These are phyloP conservation scores for Listronotus oregonensis DNA, from an alignment of 1,140 invertebrate species.

Conservation along the genomic window DNA sequence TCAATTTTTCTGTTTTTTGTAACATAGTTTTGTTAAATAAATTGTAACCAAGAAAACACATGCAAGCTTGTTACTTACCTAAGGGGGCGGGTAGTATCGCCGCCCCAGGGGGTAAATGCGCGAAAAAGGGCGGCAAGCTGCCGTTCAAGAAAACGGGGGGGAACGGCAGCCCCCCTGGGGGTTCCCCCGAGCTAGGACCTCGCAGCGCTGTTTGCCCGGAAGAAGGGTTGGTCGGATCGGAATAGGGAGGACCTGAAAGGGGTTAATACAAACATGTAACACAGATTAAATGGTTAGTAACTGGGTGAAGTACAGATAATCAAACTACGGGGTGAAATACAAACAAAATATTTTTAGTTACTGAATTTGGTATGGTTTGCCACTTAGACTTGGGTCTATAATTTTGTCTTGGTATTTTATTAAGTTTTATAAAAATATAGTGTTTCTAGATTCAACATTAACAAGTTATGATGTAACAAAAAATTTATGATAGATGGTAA, in stretches of 20 bases:
- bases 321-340: too few species aligned
- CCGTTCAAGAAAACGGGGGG: constrained; percentile 59
- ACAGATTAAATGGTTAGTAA: neutral
- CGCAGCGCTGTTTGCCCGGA: constrained; percentile 64
- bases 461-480: too few species aligned
- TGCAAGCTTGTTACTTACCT: constrained; percentile 41
- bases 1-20: too few species aligned
- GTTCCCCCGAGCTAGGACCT: constrained; percentile 62
- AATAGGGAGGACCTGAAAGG: constrained; percentile 53
- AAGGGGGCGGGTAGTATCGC: constrained; percentile 69
- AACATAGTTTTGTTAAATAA: too few species aligned
- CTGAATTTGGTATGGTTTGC: too few species aligned
- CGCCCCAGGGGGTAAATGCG: constrained; percentile 67
- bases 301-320: neutral
- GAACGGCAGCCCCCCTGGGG: constrained; percentile 56
- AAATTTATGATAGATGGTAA: too few species aligned
- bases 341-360: too few species aligned
- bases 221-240: constrained; percentile 65
- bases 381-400: too few species aligned
- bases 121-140: constrained; percentile 56
- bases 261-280: neutral
- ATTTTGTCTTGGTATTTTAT: too few species aligned
- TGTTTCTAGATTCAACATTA: too few species aligned
- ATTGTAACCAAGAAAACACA: neutral
- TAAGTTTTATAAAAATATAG: too few species aligned